Percentiles rank a stretch among this genome's conserved stretches.
Evolutionary conservation across 2,113 vertebrate species (phyloP).

Genomic region (Puma concolor): DNA sequence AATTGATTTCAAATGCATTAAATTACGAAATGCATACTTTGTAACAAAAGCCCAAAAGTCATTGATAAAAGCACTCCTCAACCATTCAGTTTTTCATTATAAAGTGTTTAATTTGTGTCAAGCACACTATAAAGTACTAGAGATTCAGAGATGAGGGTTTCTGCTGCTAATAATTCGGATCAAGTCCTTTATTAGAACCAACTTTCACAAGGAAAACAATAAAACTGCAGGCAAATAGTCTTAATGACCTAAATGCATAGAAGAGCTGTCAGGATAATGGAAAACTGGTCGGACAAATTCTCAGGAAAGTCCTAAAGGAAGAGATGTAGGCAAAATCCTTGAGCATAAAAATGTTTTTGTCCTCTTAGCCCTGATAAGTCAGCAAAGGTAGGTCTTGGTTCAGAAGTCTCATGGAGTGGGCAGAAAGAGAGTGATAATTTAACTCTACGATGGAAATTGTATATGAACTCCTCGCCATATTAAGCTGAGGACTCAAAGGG

Average conservation of each 20-base stretch:
- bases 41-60: neutral
- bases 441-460: neutral
- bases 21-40: neutral
- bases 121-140: neutral
- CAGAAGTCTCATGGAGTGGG: neutral
- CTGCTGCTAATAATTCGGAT: neutral
- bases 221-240: neutral
- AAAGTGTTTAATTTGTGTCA: constrained; percentile 15
- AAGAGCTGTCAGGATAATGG: neutral
- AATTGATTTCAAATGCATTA: neutral
- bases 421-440: neutral
- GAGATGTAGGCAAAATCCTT: neutral
- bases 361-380: neutral
- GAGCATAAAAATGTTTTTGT: neutral
- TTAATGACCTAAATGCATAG: neutral
- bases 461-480: neutral
- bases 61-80: neutral
- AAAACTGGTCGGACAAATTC: neutral
- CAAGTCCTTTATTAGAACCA: neutral
- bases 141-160: neutral
- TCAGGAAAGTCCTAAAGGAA: neutral
- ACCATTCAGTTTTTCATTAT: neutral
- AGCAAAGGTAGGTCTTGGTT: neutral
- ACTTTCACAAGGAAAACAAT: neutral
- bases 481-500: neutral